Conservation (phyloP, 2,797 vertebrate species). For the Acipenser transmontanus region DNA sequence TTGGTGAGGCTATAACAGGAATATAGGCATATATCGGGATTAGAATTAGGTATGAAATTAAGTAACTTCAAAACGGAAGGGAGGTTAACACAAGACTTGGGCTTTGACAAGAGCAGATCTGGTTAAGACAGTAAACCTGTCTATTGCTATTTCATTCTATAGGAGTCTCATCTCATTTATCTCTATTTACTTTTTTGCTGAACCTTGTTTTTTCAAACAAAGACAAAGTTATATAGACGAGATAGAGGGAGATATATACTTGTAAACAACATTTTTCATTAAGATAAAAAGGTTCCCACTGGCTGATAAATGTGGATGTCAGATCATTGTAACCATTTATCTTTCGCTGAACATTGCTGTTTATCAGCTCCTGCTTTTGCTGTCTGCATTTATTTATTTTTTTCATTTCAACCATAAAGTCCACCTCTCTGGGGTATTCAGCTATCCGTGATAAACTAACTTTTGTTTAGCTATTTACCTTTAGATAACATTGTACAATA, state of each 20-base stretch:
- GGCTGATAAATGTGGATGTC: slow-evolving; percentile 32
- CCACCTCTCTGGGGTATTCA: slow-evolving; percentile 13
- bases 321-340: slow-evolving; percentile 34
- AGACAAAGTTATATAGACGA: not conserved
- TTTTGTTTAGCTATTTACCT: slow-evolving; percentile 20
- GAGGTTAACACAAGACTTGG: too few relatives aligned
- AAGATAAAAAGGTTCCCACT: slow-evolving; percentile 50
- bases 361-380: slow-evolving; percentile 21
- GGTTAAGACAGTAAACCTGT: too few relatives aligned
- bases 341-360: slow-evolving; percentile 14
- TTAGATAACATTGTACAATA: slow-evolving; percentile 11
- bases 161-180: too few relatives aligned
- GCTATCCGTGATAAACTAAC: slow-evolving; percentile 16
- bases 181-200: too few relatives aligned
- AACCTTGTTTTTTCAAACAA: too few relatives aligned
- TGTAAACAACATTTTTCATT: slow-evolving; percentile 54
- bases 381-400: slow-evolving; percentile 19
- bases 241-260: slow-evolving; percentile 27
- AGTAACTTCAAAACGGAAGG: too few relatives aligned
- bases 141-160: too few relatives aligned
- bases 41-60: too few relatives aligned
- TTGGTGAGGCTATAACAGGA: too few relatives aligned
- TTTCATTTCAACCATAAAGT: slow-evolving; percentile 13
- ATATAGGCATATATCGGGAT: too few relatives aligned
- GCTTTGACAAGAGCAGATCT: too few relatives aligned